These are phyloP conservation scores for Rhipidura dahli DNA, from an alignment of 2,113 vertebrate species.

Conservation along the genomic window DNA sequence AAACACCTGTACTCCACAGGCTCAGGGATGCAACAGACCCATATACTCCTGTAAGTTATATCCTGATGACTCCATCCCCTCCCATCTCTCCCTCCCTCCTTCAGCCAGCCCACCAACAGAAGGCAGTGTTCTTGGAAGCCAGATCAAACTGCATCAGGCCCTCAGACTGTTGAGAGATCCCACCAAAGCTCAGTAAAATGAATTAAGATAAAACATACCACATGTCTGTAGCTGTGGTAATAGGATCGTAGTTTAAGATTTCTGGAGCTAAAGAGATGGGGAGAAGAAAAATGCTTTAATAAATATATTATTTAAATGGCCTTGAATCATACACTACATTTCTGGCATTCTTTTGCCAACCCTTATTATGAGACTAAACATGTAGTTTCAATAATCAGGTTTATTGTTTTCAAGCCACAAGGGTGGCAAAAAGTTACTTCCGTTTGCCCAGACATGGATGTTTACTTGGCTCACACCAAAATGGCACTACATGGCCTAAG, in stretches of 20 bases:
- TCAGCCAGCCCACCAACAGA: neutral
- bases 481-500: neutral
- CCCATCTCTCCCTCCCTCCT: neutral
- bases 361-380: neutral
- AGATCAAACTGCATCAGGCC: neutral
- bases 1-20: neutral
- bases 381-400: neutral
- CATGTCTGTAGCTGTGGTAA: slow-evolving; percentile 95
- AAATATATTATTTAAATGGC: neutral
- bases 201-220: slow-evolving; percentile 79
- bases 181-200: neutral
- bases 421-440: neutral
- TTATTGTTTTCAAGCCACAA: neutral
- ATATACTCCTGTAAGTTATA: neutral
- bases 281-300: slow-evolving; percentile 7
- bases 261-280: slow-evolving; percentile 83
- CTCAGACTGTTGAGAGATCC: neutral
- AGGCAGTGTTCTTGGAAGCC: neutral
- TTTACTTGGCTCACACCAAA: neutral
- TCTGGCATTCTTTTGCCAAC: neutral
- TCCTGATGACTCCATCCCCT: neutral
- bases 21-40: neutral
- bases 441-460: fast-evolving
- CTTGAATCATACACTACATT: neutral
- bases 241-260: slow-evolving; percentile 96